These are phyloP conservation scores for Odiellus spinosus DNA, from an alignment of 2,888 invertebrate species.

Conservation along the genomic window DNA sequence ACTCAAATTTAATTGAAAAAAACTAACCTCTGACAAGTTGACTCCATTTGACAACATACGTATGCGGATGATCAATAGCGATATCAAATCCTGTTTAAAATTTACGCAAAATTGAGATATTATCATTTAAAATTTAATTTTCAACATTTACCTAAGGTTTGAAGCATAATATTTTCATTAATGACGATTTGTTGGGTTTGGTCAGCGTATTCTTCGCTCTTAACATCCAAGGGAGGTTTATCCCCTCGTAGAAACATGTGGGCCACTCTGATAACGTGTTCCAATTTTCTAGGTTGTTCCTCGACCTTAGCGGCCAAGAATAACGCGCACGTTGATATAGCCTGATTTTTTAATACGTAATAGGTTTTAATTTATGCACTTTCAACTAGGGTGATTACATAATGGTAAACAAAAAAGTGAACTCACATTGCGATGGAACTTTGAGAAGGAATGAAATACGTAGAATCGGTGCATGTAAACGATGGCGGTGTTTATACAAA, in stretches of 20 bases:
- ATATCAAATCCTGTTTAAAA: constrained; percentile 64
- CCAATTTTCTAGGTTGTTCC: constrained; percentile 92
- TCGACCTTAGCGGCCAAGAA: constrained; percentile 97
- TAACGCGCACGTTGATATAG: constrained; percentile 81
- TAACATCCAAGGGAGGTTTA: constrained; percentile 42
- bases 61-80: constrained; percentile 94
- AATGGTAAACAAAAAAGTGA: not conserved
- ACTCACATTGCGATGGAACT: constrained; percentile 69
- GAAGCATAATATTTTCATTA: constrained; percentile 90
- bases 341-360: constrained; percentile 28
- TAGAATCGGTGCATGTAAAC: constrained; percentile 99
- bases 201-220: constrained; percentile 55
- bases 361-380: constrained; percentile 2
- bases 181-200: constrained; percentile 85
- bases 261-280: constrained; percentile 87
- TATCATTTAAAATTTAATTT: not conserved
- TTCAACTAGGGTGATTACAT: not conserved
- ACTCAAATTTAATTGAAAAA: constrained; percentile 1
- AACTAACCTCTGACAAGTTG: constrained; percentile 78
- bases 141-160: constrained; percentile 54
- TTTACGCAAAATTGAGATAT: not conserved
- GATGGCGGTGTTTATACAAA: constrained; percentile 97
- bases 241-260: constrained; percentile 63
- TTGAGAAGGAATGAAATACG: constrained; percentile 91
- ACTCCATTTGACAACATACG: constrained; percentile 89